phyloP scores from a whole-genome alignment of 2,113 vertebrate species.

The Anthoscopus minutus region DNA sequence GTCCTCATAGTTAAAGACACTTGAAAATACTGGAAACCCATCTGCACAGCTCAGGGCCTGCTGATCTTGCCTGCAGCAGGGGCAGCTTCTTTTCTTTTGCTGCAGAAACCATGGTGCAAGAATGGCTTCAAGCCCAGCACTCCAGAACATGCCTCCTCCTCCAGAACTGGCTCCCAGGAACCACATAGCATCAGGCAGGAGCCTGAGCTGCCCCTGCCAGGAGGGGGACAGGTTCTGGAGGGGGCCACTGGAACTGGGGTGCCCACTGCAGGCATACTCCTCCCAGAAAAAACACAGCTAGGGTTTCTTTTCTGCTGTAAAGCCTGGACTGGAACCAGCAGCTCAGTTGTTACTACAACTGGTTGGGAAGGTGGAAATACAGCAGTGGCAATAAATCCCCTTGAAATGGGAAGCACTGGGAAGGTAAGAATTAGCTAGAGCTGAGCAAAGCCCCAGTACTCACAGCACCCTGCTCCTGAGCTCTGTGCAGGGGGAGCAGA shows the following conservation, averaged over 20 bases:
- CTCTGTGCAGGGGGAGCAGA: neutral
- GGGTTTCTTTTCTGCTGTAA: neutral
- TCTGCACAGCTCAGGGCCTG: neutral
- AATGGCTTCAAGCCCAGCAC: neutral
- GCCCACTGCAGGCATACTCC: neutral
- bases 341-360: neutral
- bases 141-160: neutral
- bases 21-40: neutral
- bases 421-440: neutral
- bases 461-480: neutral
- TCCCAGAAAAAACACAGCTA: neutral
- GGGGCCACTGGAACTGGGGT: neutral
- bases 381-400: neutral
- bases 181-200: neutral
- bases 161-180: neutral
- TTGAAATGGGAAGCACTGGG: neutral
- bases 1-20: no score
- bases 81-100: neutral
- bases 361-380: neutral
- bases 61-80: neutral
- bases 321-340: neutral
- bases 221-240: neutral
- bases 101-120: neutral
- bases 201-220: neutral
- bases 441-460: neutral